Evolutionary conservation across 1,140 invertebrate genomes (phyloP), one percentile per base, ranked within the genome.

Genomic region (Diabrotica undecimpunctata): DNA sequence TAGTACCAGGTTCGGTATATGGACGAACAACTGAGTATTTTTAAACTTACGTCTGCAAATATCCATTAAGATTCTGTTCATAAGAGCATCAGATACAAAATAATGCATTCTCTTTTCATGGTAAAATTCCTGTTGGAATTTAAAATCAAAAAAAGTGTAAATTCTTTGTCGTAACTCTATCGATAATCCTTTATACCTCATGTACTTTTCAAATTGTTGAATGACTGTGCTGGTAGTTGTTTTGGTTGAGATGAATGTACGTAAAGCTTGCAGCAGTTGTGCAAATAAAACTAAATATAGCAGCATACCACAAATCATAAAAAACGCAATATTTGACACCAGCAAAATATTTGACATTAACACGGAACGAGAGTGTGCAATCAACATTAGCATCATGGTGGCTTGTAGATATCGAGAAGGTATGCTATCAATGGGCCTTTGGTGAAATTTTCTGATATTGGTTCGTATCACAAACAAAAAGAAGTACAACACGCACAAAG

Each of bases 61-160:
- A 13, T 13, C 9, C 13, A 54, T 54, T 12, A 54, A 9, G 12
- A 54, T 54, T 12, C 12, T 11, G 13, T 59, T n/a, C 14, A n/a
- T 61, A 67, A 68, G 50, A 64, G 50, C n/a, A 7, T 64, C 57
- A 0, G 71, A 66, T 13, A 72, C 11, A 12, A 68, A 70, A 10
- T 37, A 10, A 6, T 70, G 36, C 36, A 72, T 68, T 25, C 67
- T 64, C 2, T 50, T 11, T 53, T 75, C 74, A 11, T 68, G 60
- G 54, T 67, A 74, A 59, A 73, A 72, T 6, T 66, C 64, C 58
- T 71, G 71, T 57, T 75, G 74, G 53, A 72, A 75, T 35, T 62
- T 66, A 41, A 74, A 75, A 39, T 75, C 68, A 58, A 70, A 73
- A 39, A 72, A 74, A 12, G 59, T 53, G 14, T 68, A 61, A 8